These are phyloP conservation scores for Pentalonia nigronervosa DNA, from an alignment of 1,140 invertebrate genomes.

Conservation along the genomic window DNA sequence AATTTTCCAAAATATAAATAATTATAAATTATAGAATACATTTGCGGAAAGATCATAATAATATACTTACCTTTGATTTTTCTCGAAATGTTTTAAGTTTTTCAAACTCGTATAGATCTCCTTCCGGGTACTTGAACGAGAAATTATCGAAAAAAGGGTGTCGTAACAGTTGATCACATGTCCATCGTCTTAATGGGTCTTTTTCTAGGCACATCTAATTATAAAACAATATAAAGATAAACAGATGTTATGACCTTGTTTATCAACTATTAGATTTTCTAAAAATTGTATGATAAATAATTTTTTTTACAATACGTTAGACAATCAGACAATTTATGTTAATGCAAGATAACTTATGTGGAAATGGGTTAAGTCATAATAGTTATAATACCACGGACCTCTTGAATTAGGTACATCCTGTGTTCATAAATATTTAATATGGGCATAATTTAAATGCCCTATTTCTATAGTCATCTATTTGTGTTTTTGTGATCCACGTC, in stretches of 20 bases:
- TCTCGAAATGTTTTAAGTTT: slow-evolving; percentile 69
- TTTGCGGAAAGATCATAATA: background rate
- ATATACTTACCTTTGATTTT: slow-evolving; percentile 68
- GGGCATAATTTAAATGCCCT: background rate
- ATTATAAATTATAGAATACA: background rate
- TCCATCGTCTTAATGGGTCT: slow-evolving; percentile 89
- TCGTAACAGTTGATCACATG: slow-evolving; percentile 86
- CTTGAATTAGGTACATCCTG: background rate
- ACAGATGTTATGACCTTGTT: too few species aligned
- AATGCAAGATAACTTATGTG: background rate
- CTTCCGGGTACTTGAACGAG: slow-evolving; percentile 76
- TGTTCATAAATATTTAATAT: background rate
- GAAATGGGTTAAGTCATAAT: background rate
- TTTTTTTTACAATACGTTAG: background rate
- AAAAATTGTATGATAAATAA: too few species aligned
- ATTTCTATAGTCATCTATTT: background rate
- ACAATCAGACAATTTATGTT: background rate
- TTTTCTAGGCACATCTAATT: slow-evolving; percentile 90
- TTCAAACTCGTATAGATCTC: slow-evolving; percentile 76
- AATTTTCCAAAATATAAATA: background rate
- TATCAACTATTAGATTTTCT: too few species aligned
- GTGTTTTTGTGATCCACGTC: background rate
- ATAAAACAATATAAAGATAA: background rate
- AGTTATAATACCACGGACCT: background rate
- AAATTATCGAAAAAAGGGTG: slow-evolving; percentile 90